A percentile compares a stretch with the other conserved stretches of the same genome.
Conservation (phyloP, 53 echinoderm and acorn worm species). For the Hippasteria phrygiana region DNA sequence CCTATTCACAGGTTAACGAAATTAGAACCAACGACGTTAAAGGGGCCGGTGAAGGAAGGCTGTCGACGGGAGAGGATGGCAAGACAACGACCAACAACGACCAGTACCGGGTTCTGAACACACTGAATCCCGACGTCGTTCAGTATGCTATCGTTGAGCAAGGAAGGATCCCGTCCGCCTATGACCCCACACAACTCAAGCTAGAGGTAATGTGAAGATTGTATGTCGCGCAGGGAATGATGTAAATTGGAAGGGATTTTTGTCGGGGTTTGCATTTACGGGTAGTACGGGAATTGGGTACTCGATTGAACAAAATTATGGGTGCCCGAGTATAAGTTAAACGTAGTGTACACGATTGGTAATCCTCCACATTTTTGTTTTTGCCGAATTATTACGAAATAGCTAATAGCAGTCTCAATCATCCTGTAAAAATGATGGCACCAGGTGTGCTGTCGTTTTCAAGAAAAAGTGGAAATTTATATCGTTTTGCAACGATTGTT, state of each 20-base stretch:
- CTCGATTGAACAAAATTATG: no score
- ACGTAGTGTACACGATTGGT: no score
- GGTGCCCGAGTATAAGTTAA: no score
- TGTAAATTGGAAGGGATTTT: neutral
- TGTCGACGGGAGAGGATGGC: constrained; percentile 18
- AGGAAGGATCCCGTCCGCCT: constrained; percentile 77
- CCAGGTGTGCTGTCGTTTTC: no score
- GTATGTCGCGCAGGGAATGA: no score
- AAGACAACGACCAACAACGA: constrained; percentile 34
- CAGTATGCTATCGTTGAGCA: constrained; percentile 71
- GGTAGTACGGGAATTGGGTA: no score
- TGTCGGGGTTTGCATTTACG: neutral
- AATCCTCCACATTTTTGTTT: no score
- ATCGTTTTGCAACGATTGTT: no score
- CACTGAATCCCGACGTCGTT: constrained; percentile 41
- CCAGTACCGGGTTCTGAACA: constrained; percentile 31
- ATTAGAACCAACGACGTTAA: constrained; percentile 1
- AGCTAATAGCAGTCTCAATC: no score
- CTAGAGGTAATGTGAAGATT: constrained; percentile 62
- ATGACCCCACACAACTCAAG: constrained; percentile 80
- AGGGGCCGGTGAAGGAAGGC: constrained; percentile 19
- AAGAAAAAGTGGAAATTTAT: no score
- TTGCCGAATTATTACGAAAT: no score
- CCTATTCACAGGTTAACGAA: neutral
- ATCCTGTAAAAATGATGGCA: no score